Base-by-base conservation (phyloP, 2,113 vertebrate species). In the Centropristis striata region DNA sequence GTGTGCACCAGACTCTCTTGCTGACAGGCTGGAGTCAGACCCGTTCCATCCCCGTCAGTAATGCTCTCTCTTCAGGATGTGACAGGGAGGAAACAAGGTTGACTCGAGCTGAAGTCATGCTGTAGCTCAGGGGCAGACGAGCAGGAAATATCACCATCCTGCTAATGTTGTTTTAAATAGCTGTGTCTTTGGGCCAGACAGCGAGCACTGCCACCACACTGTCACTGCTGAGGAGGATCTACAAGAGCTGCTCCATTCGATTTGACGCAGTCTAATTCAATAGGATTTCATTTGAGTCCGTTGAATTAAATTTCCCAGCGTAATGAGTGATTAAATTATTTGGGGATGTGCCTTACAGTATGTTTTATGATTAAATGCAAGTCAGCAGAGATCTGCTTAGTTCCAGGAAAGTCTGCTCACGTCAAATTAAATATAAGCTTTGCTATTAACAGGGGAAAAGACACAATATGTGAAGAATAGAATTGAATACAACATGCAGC, bases 101-200 rank as follows among this genome's bases (percentile, higher is more conserved):
- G 76, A 86, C 80, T 84, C 28, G 83, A 73, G 89, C 81, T 67
- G 32, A 57, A 82, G 80, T 87, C 64, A 28, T 15, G 69, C 80
- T 58, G 78, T 78, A 71, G 81, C 87, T 86, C 50, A 66, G 53
- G 66, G 87, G 80, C 82, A 81, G 73, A 75, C 49, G 6, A 55
- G 49, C 23, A 80, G 77, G 83, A 88, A 86, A 83, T 71, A 87
- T 86, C 86, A 79, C 75, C 81, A 57, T 80, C 66, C 80, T 32
- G 83, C 63, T 84, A 74, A 86, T 80, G 72, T 84, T 83, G 67
- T 90, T 90, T 90, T 83, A 83, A 90, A 89, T 70, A 84, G 75
- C 85, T 0, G 8, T 68, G 65, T 88, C 88, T 86, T 51, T 71
- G 42, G 82, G 84, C 57, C 59, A 77, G 79, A 21, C 49, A 47